Percentiles rank a stretch among this genome's conserved stretches.
Conservation (phyloP, 2,888 invertebrate species). For the Escarpia spicata region DNA sequence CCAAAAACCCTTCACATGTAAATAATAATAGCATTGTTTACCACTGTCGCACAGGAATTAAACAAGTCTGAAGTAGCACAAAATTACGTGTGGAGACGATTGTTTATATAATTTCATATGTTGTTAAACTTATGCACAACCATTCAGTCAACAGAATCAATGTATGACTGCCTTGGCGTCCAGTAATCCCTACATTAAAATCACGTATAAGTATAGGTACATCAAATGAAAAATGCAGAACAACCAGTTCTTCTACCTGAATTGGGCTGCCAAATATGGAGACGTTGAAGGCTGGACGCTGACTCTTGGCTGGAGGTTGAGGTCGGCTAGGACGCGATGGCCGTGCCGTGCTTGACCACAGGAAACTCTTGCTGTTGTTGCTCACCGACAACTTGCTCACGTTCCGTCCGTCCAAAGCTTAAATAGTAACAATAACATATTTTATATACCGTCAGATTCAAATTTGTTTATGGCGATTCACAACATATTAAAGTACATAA, state of each 20-base stretch:
- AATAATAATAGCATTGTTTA: no score
- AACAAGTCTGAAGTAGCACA: no score
- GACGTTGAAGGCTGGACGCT: constrained; percentile 34
- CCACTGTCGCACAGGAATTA: no score
- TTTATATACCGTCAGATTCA: no score
- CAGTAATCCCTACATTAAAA: neutral
- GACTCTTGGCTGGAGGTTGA: constrained; percentile 34
- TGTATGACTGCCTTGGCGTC: neutral
- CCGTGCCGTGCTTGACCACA: constrained; percentile 30
- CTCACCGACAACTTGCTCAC: neutral
- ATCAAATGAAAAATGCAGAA: neutral
- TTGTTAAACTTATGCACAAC: neutral
- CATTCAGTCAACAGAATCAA: neutral
- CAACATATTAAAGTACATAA: no score
- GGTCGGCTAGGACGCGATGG: constrained; percentile 23
- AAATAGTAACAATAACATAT: neutral
- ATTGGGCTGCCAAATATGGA: constrained; percentile 53
- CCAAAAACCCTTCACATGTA: no score
- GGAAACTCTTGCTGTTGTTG: constrained; percentile 29
- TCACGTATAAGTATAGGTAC: neutral
- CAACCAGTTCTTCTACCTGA: constrained; percentile 40
- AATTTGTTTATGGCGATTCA: no score
- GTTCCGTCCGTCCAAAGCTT: neutral
- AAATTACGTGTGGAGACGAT: no score
- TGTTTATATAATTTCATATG: neutral